These are phyloP conservation scores for Scarus forsteni DNA, from an alignment of 2,797 vertebrate species.

Conservation along the genomic window DNA sequence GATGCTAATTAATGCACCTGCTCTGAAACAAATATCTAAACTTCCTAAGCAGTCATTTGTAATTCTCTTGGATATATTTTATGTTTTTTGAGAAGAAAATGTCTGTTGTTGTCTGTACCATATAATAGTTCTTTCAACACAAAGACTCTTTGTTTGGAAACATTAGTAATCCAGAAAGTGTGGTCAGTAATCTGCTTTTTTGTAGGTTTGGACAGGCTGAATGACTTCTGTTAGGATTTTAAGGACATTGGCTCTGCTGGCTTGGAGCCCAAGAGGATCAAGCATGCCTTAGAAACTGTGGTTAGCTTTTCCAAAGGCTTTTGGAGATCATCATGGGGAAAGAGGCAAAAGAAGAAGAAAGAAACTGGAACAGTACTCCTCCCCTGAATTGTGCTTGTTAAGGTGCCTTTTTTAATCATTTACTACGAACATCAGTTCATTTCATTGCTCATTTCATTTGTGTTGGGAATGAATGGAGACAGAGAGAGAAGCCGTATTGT, in stretches of 20 bases:
- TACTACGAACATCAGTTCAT: neutral
- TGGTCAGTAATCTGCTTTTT: constrained; percentile 11
- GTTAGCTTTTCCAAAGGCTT: constrained; percentile 1
- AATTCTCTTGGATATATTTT: neutral
- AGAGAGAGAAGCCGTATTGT: too few species aligned
- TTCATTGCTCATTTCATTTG: too few species aligned
- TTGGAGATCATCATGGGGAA: neutral
- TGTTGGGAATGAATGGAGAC: too few species aligned
- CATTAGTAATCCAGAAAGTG: constrained; percentile 7
- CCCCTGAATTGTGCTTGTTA: neutral
- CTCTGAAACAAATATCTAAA: neutral
- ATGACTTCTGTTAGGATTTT: neutral
- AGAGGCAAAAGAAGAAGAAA: neutral
- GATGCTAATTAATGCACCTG: neutral
- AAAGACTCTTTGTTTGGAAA: constrained; percentile 6
- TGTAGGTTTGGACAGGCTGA: constrained; percentile 9
- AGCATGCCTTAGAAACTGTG: neutral
- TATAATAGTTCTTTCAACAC: constrained; percentile 4
- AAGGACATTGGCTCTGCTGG: constrained; percentile 7
- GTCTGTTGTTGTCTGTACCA: neutral
- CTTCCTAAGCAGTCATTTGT: neutral
- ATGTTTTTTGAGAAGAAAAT: neutral
- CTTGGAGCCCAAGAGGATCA: neutral
- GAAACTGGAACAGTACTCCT: neutral
- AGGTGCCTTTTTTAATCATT: neutral